Percentiles rank a stretch among this genome's conserved stretches.
These are phyloP conservation scores for Nomada fabriciana DNA, from an alignment of 2,888 invertebrate genomes.

Conservation along the genomic window DNA sequence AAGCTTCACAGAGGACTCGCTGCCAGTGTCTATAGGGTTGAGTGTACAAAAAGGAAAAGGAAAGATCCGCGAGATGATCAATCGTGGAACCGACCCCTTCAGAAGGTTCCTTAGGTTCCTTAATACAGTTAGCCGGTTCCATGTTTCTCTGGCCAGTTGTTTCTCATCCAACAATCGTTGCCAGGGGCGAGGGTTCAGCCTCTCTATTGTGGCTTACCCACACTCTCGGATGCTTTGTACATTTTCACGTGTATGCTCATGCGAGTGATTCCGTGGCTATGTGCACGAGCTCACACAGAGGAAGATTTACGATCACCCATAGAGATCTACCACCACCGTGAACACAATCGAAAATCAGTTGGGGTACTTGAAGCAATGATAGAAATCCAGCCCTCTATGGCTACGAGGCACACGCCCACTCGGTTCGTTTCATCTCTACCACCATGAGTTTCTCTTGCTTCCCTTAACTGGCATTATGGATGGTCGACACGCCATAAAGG, in stretches of 20 bases:
- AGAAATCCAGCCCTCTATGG: conserved; percentile 26
- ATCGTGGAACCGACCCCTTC: conserved; percentile 50
- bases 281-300: conserved; percentile 1
- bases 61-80: conserved; percentile 51
- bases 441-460: not conserved
- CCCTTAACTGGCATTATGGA: conserved; percentile 12
- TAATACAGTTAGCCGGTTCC: conserved; percentile 37
- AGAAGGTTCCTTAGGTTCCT: conserved; percentile 6
- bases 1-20: conserved; percentile 19
- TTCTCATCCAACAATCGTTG: conserved; percentile 59
- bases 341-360: conserved; percentile 49
- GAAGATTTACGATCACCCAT: no score
- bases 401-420: conserved; percentile 29
- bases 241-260: not conserved
- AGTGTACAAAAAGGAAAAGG: conserved; percentile 19
- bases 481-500: conserved; percentile 24
- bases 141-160: conserved; percentile 51
- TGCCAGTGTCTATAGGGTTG: conserved; percentile 13
- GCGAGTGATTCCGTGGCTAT: conserved; percentile 9
- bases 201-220: conserved; percentile 45
- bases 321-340: not conserved
- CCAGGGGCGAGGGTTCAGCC: conserved; percentile 34
- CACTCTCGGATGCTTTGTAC: conserved; percentile 1
- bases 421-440: not conserved
- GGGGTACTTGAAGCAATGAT: conserved; percentile 45